Conservation (phyloP, 2,113 vertebrate species). For the Gobio gobio region DNA sequence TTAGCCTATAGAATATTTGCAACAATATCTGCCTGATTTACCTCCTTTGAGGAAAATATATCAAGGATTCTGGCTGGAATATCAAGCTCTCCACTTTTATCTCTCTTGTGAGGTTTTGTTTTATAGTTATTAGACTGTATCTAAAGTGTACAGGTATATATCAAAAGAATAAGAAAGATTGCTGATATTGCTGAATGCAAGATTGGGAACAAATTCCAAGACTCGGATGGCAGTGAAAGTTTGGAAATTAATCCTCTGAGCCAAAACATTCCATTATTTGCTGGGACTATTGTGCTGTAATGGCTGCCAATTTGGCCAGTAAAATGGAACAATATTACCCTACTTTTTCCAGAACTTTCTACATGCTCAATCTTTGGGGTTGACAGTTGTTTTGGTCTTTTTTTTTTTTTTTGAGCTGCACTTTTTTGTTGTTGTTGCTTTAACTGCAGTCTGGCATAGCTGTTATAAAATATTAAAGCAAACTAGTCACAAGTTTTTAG, state of each 20-base stretch:
- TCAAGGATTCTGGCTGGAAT: background rate
- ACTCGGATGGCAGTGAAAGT: conserved; percentile 63
- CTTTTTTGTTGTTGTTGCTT: conserved; percentile 6
- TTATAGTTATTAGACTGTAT: background rate
- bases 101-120: background rate
- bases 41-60: background rate
- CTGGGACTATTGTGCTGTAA: conserved; percentile 59
- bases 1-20: conserved; percentile 8
- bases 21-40: background rate
- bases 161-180: conserved; percentile 8
- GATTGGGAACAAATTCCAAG: conserved; percentile 60
- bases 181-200: conserved; percentile 49
- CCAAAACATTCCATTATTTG: conserved; percentile 71
- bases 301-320: conserved; percentile 71
- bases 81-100: background rate
- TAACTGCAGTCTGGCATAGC: conserved; percentile 15
- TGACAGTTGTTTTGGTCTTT: conserved; percentile 59
- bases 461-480: conserved; percentile 50
- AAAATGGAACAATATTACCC: conserved; percentile 67
- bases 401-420: conserved; percentile 45
- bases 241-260: conserved; percentile 58
- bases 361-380: conserved; percentile 61
- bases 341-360: conserved; percentile 73
- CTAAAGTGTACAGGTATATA: background rate
- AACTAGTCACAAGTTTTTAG: conserved; percentile 7